These are phyloP conservation scores for Sminthurides bifidus DNA, from an alignment of 1,140 invertebrate species.

Conservation along the genomic window DNA sequence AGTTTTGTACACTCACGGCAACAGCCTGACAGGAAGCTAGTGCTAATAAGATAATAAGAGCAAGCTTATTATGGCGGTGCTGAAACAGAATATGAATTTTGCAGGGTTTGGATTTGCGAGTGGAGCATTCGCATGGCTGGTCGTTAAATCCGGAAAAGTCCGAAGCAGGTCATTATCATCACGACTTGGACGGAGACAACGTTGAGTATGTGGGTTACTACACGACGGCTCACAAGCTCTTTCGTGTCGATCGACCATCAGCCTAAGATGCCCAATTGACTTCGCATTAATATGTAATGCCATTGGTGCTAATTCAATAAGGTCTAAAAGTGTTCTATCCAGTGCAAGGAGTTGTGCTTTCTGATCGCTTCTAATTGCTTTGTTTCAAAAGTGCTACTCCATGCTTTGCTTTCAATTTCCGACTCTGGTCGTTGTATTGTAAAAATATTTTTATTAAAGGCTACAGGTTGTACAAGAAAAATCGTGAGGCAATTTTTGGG, in stretches of 20 bases:
- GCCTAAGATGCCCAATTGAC: constrained; percentile 18
- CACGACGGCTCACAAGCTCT: constrained; percentile 56
- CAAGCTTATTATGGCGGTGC: not conserved
- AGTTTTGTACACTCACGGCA: not conserved
- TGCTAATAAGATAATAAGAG: not conserved
- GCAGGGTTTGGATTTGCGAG: constrained; percentile 69
- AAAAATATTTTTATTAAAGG: too few species aligned
- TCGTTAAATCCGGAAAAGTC: constrained; percentile 43
- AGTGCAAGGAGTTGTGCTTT: too few species aligned
- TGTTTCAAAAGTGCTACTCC: too few species aligned
- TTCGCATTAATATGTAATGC: not conserved
- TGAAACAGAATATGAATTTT: constrained; percentile 29
- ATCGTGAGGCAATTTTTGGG: too few species aligned
- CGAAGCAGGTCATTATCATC: constrained; percentile 90
- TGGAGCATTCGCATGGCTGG: constrained; percentile 91
- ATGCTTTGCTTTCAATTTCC: too few species aligned
- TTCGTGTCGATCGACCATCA: constrained; percentile 65
- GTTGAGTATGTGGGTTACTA: constrained; percentile 83
- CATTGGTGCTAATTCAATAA: too few species aligned
- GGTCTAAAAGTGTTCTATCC: too few species aligned
- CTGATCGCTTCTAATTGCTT: too few species aligned
- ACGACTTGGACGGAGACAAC: constrained; percentile 72
- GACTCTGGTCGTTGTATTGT: too few species aligned
- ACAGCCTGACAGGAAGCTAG: not conserved
- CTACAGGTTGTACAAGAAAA: too few species aligned